Evolutionary conservation across 2,888 invertebrate species (phyloP).

Genomic region (Belgica antarctica): DNA sequence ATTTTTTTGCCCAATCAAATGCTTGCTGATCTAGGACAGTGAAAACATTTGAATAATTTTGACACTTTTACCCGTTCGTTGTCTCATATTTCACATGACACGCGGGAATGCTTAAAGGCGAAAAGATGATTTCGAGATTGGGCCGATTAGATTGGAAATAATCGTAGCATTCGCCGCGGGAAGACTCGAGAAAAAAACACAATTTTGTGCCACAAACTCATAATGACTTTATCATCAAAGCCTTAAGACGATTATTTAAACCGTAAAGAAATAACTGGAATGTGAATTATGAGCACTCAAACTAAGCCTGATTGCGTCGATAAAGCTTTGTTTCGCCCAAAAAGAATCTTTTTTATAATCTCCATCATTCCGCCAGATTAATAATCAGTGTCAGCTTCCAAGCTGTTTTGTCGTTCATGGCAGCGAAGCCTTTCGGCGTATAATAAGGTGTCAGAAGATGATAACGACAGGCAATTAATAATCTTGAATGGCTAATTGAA

Average conservation of each 20-base stretch:
- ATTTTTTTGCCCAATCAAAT: not conserved
- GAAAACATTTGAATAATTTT: conserved; percentile 17
- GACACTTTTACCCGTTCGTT: not conserved
- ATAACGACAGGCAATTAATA: conserved; percentile 9
- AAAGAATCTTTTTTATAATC: not conserved
- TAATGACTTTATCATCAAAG: conserved; percentile 31
- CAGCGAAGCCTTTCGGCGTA: not conserved
- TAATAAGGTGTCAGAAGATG: conserved; percentile 13
- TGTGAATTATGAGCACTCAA: conserved; percentile 18
- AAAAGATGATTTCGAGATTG: not conserved
- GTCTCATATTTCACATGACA: not conserved
- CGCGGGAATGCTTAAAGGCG: not conserved
- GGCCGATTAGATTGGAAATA: not conserved
- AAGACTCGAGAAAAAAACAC: conserved; percentile 25
- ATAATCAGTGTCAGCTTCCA: no score
- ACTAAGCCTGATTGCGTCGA: not conserved
- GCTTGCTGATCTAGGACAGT: not conserved
- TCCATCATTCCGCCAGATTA: no score
- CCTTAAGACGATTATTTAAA: not conserved
- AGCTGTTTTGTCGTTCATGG: not conserved
- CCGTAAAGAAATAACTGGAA: not conserved
- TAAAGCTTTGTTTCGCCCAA: not conserved
- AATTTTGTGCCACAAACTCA: not conserved
- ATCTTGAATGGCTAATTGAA: conserved; percentile 24
- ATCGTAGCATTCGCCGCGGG: conserved; percentile 36